Conservation (phyloP, 2,797 vertebrate species). For the Euphonia xanthogaster region DNA sequence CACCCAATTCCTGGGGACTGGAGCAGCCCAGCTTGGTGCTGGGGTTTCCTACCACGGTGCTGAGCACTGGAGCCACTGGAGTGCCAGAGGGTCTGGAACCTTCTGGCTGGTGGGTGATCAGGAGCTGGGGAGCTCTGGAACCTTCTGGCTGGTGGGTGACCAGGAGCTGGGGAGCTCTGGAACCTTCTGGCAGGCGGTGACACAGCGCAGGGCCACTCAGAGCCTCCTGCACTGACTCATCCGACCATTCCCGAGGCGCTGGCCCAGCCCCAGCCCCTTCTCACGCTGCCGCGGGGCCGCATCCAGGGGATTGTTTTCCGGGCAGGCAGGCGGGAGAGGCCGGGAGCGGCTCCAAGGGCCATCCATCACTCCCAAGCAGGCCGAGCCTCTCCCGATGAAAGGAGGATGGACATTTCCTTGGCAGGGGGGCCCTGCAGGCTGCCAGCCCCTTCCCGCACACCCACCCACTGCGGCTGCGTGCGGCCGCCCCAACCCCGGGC, state of each 20-base stretch:
- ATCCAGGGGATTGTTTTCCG: background rate
- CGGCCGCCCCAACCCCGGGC: background rate
- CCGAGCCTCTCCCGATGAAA: background rate
- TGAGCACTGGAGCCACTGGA: background rate
- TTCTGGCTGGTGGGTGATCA: background rate
- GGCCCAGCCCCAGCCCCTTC: conserved; percentile 7
- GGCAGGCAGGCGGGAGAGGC: background rate
- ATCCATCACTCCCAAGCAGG: conserved; percentile 26
- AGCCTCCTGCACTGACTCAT: conserved; percentile 1
- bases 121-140: background rate
- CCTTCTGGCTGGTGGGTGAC: fast-evolving
- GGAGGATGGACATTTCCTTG: background rate
- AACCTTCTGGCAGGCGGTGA: background rate
- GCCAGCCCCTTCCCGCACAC: background rate
- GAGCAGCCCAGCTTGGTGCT: background rate
- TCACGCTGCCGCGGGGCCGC: background rate
- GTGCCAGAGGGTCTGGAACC: no score
- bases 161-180: background rate
- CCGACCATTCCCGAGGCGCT: background rate
- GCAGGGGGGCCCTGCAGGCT: background rate
- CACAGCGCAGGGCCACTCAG: background rate
- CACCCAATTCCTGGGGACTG: no score
- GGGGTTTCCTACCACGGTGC: background rate
- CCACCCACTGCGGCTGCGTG: conserved; percentile 2
- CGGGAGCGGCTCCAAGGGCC: conserved; percentile 14